Evolutionary conservation across 2,113 vertebrate genomes (phyloP).

Genomic region (Chaetops frenatus): DNA sequence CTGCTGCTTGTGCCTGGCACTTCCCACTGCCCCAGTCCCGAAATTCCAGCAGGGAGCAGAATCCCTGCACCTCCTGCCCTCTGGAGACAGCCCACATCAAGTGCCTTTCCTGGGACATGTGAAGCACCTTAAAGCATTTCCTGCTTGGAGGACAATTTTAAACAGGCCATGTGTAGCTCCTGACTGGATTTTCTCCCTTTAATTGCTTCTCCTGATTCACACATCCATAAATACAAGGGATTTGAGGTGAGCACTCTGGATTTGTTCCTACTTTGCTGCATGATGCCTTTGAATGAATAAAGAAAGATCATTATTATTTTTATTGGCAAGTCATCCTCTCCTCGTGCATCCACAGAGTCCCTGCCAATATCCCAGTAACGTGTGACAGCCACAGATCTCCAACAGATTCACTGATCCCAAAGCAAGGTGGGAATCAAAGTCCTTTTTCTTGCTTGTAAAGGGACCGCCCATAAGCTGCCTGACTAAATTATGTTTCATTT

Average conservation of each 20-base stretch:
- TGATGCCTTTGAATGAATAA: neutral
- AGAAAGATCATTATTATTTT: neutral
- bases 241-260: neutral
- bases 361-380: neutral
- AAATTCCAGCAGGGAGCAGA: neutral
- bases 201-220: neutral
- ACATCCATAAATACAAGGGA: rapidly evolving
- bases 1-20: neutral
- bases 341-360: rapidly evolving
- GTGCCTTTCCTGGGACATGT: too few relatives aligned
- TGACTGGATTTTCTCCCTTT: neutral
- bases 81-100: neutral
- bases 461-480: neutral
- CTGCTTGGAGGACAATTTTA: neutral
- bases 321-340: neutral
- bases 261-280: neutral
- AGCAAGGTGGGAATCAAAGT: neutral
- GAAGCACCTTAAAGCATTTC: neutral
- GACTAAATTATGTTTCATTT: neutral
- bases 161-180: neutral
- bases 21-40: neutral
- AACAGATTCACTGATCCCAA: neutral
- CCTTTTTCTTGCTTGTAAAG: neutral
- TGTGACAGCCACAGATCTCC: neutral
- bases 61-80: neutral